phyloP scores from a whole-genome alignment of 1,140 invertebrate genomes.

The Phocides pigmalion region DNA sequence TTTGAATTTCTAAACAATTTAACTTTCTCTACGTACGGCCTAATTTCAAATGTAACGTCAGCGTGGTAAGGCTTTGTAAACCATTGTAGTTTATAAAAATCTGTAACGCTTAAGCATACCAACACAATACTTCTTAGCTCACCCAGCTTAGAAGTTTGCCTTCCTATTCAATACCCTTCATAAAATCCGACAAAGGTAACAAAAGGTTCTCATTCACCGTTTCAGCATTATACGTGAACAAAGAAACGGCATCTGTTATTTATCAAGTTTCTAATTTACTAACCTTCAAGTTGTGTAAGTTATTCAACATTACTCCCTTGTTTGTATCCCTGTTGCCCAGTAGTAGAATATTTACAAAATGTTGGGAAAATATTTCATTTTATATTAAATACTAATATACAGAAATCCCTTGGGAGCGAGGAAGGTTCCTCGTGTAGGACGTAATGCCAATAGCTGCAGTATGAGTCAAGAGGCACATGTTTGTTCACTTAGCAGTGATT shows the following conservation, averaged over 20 bases:
- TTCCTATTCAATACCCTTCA: slow-evolving; percentile 25
- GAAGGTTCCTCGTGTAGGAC: no score
- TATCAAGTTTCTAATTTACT: slow-evolving; percentile 36
- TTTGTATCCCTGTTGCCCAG: no score
- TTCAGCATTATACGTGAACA: slow-evolving; percentile 31
- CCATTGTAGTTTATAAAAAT: not conserved
- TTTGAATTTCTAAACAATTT: no score
- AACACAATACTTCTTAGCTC: slow-evolving; percentile 12
- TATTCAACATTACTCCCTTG: slow-evolving; percentile 82
- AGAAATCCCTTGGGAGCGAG: no score
- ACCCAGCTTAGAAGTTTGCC: slow-evolving; percentile 19
- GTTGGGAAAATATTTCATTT: not conserved
- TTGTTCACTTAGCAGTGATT: no score
- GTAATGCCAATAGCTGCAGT: no score
- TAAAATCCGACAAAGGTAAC: slow-evolving; percentile 25
- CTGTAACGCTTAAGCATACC: not conserved
- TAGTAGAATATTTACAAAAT: no score
- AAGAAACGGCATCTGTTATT: slow-evolving; percentile 30
- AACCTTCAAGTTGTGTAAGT: slow-evolving; percentile 67
- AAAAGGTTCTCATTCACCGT: slow-evolving; percentile 24
- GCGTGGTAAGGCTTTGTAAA: no score
- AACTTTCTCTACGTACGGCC: no score
- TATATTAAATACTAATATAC: not conserved
- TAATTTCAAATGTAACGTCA: no score
- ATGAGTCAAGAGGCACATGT: no score